These are phyloP conservation scores for Phaonia tiefii DNA, from an alignment of 2,888 invertebrate species.

Conservation along the genomic window DNA sequence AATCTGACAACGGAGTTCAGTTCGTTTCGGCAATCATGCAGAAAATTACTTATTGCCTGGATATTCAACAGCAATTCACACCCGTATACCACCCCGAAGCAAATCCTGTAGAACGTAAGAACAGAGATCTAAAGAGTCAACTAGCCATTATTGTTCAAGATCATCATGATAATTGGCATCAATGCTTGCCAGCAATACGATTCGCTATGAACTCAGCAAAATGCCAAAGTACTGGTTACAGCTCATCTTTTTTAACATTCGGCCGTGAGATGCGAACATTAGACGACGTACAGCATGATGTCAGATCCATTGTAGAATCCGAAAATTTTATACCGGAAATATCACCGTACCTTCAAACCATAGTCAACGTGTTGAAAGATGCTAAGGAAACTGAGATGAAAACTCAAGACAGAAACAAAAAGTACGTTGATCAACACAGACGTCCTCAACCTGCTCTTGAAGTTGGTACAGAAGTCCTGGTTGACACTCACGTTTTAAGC, in stretches of 20 bases:
- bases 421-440: too few species aligned
- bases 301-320: conserved; percentile 64
- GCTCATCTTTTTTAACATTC: too few species aligned
- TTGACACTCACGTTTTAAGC: conserved; percentile 68
- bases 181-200: conserved; percentile 69
- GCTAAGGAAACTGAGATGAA: conserved; percentile 64
- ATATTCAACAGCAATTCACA: too few species aligned
- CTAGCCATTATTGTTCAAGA: too few species aligned
- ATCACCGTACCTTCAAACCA: conserved; percentile 8
- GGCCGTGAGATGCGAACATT: conserved; percentile 74
- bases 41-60: too few species aligned
- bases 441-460: conserved; percentile 62
- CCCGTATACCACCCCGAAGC: conserved; percentile 65
- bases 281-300: conserved; percentile 72
- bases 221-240: conserved; percentile 69
- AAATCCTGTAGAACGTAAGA: conserved; percentile 62
- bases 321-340: conserved; percentile 49
- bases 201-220: too few species aligned
- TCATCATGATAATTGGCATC: conserved; percentile 50
- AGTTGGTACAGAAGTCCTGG: conserved; percentile 69
- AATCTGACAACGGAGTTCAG: conserved; percentile 74
- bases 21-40: too few species aligned
- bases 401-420: conserved; percentile 66
- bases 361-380: conserved; percentile 18
- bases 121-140: too few species aligned